Percentiles rank a stretch among this genome's conserved stretches.
Conservation (phyloP, 2,797 vertebrate genomes). For the Smutsia gigantea region DNA sequence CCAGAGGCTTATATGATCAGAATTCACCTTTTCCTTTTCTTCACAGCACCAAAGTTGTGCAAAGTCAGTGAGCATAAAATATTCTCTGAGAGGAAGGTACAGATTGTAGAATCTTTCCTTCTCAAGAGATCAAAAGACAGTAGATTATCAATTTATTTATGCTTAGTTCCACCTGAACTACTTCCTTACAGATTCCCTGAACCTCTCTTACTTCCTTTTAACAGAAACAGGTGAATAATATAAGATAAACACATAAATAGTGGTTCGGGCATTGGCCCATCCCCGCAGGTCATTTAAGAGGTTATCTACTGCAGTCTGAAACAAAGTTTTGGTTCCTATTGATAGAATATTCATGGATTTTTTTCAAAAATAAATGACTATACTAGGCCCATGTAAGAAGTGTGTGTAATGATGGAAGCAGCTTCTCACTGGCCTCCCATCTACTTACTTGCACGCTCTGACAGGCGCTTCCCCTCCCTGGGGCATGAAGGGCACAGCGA, state of each 20-base stretch:
- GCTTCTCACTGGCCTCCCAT: background rate
- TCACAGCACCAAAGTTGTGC: conserved; percentile 6
- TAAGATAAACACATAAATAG: background rate
- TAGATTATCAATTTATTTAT: background rate
- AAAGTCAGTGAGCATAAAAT: background rate
- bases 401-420: background rate
- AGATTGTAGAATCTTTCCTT: background rate
- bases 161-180: conserved; percentile 16
- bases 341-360: background rate
- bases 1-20: conserved; percentile 65
- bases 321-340: background rate
- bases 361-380: background rate
- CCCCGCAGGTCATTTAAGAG: background rate
- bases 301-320: background rate
- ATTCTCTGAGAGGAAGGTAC: conserved; percentile 50
- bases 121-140: background rate
- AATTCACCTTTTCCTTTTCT: conserved; percentile 70
- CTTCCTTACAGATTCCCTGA: background rate
- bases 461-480: background rate
- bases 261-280: too few relatives aligned
- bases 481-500: background rate
- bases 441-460: background rate
- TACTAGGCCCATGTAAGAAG: background rate
- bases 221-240: background rate
- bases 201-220: background rate